Base-by-base conservation (phyloP, 37 sponge, comb jelly and placozoan genomes). In the Halichondria panicea region DNA sequence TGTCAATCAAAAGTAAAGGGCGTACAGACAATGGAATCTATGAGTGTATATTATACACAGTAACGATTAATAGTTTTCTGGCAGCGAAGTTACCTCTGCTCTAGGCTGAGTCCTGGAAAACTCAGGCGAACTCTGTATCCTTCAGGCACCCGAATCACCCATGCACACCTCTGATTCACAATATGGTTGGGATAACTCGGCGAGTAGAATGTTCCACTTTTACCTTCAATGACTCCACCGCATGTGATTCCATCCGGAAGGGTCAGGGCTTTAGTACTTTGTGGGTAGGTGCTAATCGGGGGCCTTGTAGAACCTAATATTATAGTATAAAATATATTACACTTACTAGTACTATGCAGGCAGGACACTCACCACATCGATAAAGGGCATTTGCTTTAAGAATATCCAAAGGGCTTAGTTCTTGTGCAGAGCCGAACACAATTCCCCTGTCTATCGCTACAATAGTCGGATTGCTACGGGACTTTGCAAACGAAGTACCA, bases 331-430 rank as follows among this genome's bases (percentile, higher is more conserved):
- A n/a, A n/a, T n/a, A 58, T 27, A 7, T 27, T 22, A 30, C 12
- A 9, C 19, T 58, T 24, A 59, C 8, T 59, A 22, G 19, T n/a
- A 59, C 61, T 27, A 27, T 59, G 8, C 24, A 30, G 18, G n/a
- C 6, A 12, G 40, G 11, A 15, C 35, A 80, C 85, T 70, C 71
- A 85, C 91, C 68, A 72, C 91, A 91, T 24, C 38, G 73, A 48
- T 93, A 93, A 30, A 93, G 69, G 2, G 15, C 6, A 27, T 93
- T 84, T 32, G 82, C 53, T 61, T 88, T 84, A 7, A 74, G 22
- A 2, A 78, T 77, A 48, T 93, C 93, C 50, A 93, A 59, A n/a
- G 52, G 69, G 61, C 86, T 84, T 34, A 88, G 76, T 42, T 74
- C 86, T 18, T 24, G 15, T 55, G 86, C 89, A 12, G 46, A 24